Evolutionary conservation across 1,140 invertebrate species (phyloP).

Genomic region (Pseudoatta argentina): DNA sequence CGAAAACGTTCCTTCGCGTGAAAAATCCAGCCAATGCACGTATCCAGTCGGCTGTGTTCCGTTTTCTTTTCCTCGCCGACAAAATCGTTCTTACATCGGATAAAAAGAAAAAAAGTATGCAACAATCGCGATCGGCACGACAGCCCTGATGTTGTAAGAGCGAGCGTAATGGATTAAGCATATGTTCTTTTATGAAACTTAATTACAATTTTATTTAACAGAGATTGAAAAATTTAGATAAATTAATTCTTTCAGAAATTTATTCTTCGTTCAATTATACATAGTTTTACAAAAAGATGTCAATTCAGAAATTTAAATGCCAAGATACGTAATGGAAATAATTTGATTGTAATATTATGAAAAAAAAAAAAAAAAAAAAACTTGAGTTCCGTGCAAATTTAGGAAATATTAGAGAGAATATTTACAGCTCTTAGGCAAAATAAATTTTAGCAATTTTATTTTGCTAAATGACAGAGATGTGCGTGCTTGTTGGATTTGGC

Average conservation of each 20-base stretch:
- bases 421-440: background rate
- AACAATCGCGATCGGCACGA: slow-evolving; percentile 40
- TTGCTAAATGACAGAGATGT: background rate
- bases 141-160: slow-evolving; percentile 32
- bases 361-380: background rate
- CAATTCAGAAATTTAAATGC: background rate
- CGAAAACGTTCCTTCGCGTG: slow-evolving; percentile 53
- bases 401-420: no score
- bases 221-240: background rate
- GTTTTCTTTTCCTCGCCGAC: background rate
- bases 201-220: slow-evolving; percentile 9
- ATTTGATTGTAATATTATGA: background rate
- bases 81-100: slow-evolving; percentile 42
- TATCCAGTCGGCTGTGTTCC: background rate
- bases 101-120: slow-evolving; percentile 8
- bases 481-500: no score
- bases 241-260: background rate
- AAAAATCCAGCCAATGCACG: slow-evolving; percentile 34
- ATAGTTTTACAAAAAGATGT: background rate
- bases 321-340: background rate
- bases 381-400: background rate
- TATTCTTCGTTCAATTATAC: background rate
- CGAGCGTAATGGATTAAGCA: background rate
- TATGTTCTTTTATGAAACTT: slow-evolving; percentile 6
- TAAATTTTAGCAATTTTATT: background rate